A percentile compares a stretch with the other conserved stretches of the same genome.
These are phyloP conservation scores for Dasyprocta punctata DNA, from an alignment of 2,113 vertebrate genomes.

Conservation along the genomic window DNA sequence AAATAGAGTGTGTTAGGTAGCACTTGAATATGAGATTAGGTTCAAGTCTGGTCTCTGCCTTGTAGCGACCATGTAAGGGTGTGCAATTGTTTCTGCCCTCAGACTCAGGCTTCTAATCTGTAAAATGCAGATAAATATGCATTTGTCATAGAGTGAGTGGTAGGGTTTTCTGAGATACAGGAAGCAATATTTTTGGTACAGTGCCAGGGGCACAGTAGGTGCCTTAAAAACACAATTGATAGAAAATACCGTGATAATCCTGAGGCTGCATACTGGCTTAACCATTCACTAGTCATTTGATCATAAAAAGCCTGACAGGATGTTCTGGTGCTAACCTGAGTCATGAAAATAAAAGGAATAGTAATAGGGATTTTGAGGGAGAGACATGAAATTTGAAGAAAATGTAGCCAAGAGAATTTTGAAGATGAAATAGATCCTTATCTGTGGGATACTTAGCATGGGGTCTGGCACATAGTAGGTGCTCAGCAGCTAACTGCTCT, in stretches of 20 bases:
- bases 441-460: rapidly evolving
- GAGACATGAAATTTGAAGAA: not conserved
- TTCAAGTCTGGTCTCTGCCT: not conserved
- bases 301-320: not conserved
- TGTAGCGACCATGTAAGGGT: not conserved
- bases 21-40: not conserved
- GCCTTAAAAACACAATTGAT: not conserved
- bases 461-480: not conserved
- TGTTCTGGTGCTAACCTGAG: not conserved
- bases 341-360: not conserved
- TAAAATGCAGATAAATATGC: not conserved
- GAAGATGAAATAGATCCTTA: not conserved
- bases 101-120: not conserved
- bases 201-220: not conserved
- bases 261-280: not conserved
- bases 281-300: not conserved
- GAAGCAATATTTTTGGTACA: not conserved
- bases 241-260: not conserved
- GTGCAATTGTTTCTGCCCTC: not conserved
- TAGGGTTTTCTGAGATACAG: not conserved
- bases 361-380: not conserved
- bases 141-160: not conserved
- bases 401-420: not conserved
- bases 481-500: rapidly evolving
- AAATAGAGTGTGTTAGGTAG: not conserved